Evolutionary conservation across 2,797 vertebrate species (phyloP), one percentile per base, ranked within the genome.

Genomic region (Cephalopachus bancanus): DNA sequence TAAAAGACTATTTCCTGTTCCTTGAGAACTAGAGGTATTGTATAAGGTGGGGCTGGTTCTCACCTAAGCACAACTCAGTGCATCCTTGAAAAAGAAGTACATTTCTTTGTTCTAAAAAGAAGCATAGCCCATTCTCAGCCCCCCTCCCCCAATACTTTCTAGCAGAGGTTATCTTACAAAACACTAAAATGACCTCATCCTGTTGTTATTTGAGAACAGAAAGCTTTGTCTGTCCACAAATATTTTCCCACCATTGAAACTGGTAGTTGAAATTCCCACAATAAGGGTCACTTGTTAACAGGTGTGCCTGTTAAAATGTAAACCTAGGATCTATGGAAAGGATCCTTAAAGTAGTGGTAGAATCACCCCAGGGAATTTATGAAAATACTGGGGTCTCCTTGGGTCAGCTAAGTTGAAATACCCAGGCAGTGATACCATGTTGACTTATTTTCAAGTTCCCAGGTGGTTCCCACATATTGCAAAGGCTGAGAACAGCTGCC

Each of bases 171-270:
- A 74, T 69, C n/a, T 83, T 75, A 83, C 15, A 53, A 74, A 93
- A 71, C 9, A 26, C 53, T 44, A 26, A 85, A 76, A 83, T 71
- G 64, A 85, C 69, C 19, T 76, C 33, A 88, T 88, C 53, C 44
- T 83, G 7, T 72, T 87, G 55, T 59, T 94, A 78, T 30, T 37
- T 91, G 67, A 72, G 51, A 74, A 86, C 12, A 83, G 92, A 89
- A 74, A 62, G 37, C 17, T 60, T 44, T 51, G n/a, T 80, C 17
- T 94, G 71, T 71, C 15, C 24, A 62, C 26, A 62, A 30, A 72
- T 72, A 51, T 28, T 89, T 95, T 79, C 85, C 64, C 49, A 83
- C 59, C 16, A 16, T 62, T 67, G 60, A 96, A 95, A 74, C 28
- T 30, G 53, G 51, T 83, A 59, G 28, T 37, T 90, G 37, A 91